Percentiles rank a stretch among this genome's conserved stretches.
Conservation (phyloP, 2,888 invertebrate genomes). For the Melinaea marsaeus region DNA sequence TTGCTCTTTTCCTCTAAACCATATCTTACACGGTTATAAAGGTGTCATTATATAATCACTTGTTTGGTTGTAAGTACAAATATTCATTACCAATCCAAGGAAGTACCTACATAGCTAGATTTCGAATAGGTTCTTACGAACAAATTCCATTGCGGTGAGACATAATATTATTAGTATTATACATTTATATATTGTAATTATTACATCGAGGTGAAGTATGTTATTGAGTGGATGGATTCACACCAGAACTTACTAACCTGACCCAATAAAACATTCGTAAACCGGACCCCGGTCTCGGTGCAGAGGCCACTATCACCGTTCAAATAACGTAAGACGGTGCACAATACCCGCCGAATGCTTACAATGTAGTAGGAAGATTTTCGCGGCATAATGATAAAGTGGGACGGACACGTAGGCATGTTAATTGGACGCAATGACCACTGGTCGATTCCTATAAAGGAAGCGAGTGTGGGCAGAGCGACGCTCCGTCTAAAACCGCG, state of each 20-base stretch:
- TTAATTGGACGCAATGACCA: constrained; percentile 73
- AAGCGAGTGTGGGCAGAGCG: constrained; percentile 64
- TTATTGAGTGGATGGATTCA: constrained; percentile 16
- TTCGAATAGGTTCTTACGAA: too few relatives aligned
- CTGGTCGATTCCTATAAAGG: constrained; percentile 66
- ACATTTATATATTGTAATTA: too few relatives aligned
- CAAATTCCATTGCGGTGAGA: too few relatives aligned
- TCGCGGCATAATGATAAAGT: constrained; percentile 63
- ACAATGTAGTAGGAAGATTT: constrained; percentile 55
- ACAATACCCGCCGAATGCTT: constrained; percentile 16
- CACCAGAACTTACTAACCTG: constrained; percentile 25
- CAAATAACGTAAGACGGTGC: constrained; percentile 30
- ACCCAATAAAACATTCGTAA: constrained; percentile 28
- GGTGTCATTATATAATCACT: too few relatives aligned
- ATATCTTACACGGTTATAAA: background rate
- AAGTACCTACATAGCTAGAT: too few relatives aligned
- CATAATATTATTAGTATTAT: too few relatives aligned
- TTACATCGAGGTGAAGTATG: too few relatives aligned
- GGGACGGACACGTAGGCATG: constrained; percentile 73
- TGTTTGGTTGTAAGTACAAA: too few relatives aligned
- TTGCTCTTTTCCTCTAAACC: background rate
- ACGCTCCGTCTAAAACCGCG: constrained; percentile 60
- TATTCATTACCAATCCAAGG: too few relatives aligned
- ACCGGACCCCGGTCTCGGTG: constrained; percentile 14
- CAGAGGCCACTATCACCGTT: constrained; percentile 25